A percentile compares a stretch with the other conserved stretches of the same genome.
Evolutionary conservation across 2,797 vertebrate genomes (phyloP).

Genomic region (Chaetophractus vellerosus): DNA sequence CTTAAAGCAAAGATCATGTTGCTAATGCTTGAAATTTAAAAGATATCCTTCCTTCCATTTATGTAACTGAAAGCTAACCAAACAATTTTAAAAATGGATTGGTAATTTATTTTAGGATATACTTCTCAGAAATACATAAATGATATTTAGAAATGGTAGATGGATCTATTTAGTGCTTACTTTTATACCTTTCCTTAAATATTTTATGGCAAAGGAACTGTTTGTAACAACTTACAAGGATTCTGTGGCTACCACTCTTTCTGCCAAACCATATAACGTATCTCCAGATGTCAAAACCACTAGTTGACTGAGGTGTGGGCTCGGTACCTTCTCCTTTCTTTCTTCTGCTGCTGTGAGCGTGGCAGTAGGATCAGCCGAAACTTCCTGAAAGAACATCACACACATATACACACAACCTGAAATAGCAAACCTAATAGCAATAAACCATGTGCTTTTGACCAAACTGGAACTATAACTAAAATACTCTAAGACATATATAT

Average conservation of each 20-base stretch:
- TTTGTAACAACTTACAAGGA: constrained; percentile 94
- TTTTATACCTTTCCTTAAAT: constrained; percentile 62
- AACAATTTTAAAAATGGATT: constrained; percentile 10
- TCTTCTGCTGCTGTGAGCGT: constrained; percentile 94
- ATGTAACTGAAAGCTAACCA: constrained; percentile 40
- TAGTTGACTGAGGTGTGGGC: constrained; percentile 97
- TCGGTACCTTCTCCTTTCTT: constrained; percentile 98
- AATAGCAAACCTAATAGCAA: neutral
- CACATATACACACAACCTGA: neutral
- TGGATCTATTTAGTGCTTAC: neutral
- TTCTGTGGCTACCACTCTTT: constrained; percentile 98
- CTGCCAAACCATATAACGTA: constrained; percentile 95
- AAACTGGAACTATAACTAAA: neutral
- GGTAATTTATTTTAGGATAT: constrained; percentile 39
- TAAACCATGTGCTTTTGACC: neutral
- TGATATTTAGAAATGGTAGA: neutral
- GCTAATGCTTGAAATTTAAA: constrained; percentile 45
- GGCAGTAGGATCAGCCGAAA: constrained; percentile 91
- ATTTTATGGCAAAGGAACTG: constrained; percentile 60
- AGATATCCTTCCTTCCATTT: neutral
- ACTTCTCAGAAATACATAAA: constrained; percentile 11
- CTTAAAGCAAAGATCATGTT: constrained; percentile 40
- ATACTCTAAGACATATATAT: neutral
- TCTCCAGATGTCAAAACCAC: constrained; percentile 95
- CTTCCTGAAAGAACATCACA: constrained; percentile 92